phyloP scores from a whole-genome alignment of 2,113 vertebrate genomes.

The Esox niger region DNA sequence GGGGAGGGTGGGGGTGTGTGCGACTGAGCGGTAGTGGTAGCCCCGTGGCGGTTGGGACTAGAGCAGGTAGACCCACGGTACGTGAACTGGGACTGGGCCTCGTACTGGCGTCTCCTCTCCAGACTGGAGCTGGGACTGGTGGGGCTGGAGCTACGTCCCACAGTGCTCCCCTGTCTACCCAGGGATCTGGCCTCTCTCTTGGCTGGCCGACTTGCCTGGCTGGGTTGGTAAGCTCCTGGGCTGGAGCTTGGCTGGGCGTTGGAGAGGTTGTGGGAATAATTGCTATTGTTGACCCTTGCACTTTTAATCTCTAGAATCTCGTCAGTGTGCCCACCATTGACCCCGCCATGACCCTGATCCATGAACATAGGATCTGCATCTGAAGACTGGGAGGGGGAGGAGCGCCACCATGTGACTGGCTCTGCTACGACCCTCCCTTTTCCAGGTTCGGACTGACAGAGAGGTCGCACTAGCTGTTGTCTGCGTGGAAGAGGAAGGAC shows the following conservation, averaged over 20 bases:
- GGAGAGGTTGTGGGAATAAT: constrained; percentile 60
- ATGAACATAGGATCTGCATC: constrained; percentile 9
- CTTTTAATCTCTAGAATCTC: constrained; percentile 28
- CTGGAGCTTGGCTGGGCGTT: constrained; percentile 25
- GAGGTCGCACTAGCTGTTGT: constrained; percentile 73
- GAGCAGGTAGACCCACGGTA: constrained; percentile 61
- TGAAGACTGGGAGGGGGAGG: constrained; percentile 4
- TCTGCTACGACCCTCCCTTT: constrained; percentile 44
- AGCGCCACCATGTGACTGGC: constrained; percentile 23
- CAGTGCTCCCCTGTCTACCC: constrained; percentile 26
- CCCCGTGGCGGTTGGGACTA: constrained; percentile 55
- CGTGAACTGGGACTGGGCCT: constrained; percentile 58
- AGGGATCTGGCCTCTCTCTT: constrained; percentile 37
- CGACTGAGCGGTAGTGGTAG: constrained; percentile 10
- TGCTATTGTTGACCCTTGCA: background rate
- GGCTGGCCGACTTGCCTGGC: constrained; percentile 34
- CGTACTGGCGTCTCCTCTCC: constrained; percentile 43
- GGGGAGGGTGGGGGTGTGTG: constrained; percentile 61
- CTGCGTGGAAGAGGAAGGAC: constrained; percentile 59
- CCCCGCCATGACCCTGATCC: constrained; percentile 41
- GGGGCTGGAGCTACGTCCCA: constrained; percentile 34
- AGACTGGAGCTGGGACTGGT: constrained; percentile 29
- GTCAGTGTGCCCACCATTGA: constrained; percentile 47
- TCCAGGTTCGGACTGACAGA: constrained; percentile 67
- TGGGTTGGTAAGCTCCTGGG: constrained; percentile 24